Evolutionary conservation across 2,113 vertebrate species (phyloP), one percentile per base, ranked within the genome.

Genomic region (Periophthalmodon schlosseri): DNA sequence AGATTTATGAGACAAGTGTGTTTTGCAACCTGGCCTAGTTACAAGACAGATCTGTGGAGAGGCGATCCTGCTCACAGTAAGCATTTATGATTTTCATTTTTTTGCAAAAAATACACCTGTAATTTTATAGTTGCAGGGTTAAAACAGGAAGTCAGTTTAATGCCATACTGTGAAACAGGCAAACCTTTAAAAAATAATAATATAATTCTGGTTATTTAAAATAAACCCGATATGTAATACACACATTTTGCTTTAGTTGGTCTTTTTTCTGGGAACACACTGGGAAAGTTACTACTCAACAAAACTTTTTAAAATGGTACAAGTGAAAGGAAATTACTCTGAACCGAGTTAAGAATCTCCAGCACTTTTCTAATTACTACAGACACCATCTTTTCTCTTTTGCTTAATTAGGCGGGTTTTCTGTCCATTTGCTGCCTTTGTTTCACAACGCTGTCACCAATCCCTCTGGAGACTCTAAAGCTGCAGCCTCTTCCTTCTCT

Each of bases 341-440:
- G 63, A 56, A 44, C 64, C 3, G n/a, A 87, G 89, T 91, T 87
- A 88, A 88, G 87, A 76, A 93, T 93, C 91, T 90, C 58, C 57
- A 69, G 54, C 85, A 89, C 84, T 92, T 91, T 89, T 82, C 84
- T 91, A 91, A 93, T 93, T 91, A 90, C 70, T 73, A 39, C 50
- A 77, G 85, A 79, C 77, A 64, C 76, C 84, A 86, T 87, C 83
- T 91, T 86, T 82, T 88, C 85, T 85, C 10, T 77, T 86, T 23
- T 77, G 86, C 78, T 93, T 91, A 91, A 94, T 93, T 93, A 93
- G 83, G 78, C 77, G 54, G 81, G 86, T 89, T 87, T 91, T 85
- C 84, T 79, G 86, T 89, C 80, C 77, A 54, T 83, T 90, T 76
- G 78, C 56, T 60, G 36, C 86, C 84, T 90, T 93, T 91, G 91